A percentile compares a stretch with the other conserved stretches of the same genome.
phyloP scores from a whole-genome alignment of 2,888 invertebrate genomes.

The Temnothorax unifasciatus region DNA sequence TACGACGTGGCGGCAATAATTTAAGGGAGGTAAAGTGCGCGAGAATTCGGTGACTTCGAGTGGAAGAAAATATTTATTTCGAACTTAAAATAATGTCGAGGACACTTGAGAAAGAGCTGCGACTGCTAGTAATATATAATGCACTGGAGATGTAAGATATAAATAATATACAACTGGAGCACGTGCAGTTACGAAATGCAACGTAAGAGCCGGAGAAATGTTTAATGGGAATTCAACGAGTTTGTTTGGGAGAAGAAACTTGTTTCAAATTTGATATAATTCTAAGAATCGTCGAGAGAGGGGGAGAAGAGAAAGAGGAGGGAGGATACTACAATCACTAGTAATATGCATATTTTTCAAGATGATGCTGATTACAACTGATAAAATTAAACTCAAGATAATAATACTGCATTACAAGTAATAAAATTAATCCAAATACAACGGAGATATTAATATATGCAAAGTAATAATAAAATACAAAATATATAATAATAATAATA shows the following conservation, averaged over 20 bases:
- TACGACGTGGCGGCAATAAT: not conserved
- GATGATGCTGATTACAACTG: not conserved
- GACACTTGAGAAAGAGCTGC: not conserved
- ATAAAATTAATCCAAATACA: conserved; percentile 4
- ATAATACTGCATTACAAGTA: not conserved
- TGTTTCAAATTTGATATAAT: not conserved
- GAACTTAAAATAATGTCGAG: not conserved
- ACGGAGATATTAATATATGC: conserved; percentile 18
- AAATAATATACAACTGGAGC: conserved; percentile 3
- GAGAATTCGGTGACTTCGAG: conserved; percentile 6
- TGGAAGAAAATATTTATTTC: conserved; percentile 9
- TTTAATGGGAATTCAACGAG: conserved; percentile 1
- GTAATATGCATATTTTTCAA: not conserved
- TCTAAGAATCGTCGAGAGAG: not conserved
- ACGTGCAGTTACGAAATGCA: not conserved
- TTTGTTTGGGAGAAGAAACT: not conserved
- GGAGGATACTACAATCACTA: not conserved
- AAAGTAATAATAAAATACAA: not conserved
- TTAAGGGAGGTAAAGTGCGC: not conserved
- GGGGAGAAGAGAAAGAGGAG: not conserved
- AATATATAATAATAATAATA: not conserved
- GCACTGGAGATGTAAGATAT: not conserved
- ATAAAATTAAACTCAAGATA: not conserved
- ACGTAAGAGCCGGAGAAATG: not conserved
- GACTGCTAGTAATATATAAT: not conserved